Base-by-base conservation (phyloP, 2,888 invertebrate genomes). In the Petrolisthes cinctipes region DNA sequence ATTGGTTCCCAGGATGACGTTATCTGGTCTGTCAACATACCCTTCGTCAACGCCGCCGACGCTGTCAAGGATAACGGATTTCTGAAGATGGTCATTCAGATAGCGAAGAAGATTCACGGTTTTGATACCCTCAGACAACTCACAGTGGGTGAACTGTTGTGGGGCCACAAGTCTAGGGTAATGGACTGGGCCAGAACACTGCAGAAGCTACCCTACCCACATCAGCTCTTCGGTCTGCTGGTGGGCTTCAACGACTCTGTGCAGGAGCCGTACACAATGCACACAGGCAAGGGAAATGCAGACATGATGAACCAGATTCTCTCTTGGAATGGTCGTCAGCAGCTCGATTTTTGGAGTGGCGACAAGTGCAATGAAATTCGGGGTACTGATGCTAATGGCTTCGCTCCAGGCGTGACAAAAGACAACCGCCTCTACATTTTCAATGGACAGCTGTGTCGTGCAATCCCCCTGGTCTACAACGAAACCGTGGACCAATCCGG, bases 311-410 rank as follows among this genome's bases (percentile, higher is more conserved):
- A 90, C 78, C 81, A 85, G 57, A 90, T 90, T 51, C 76, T 89
- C 11, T 79, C 89, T 14, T 90, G 90, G 90, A 89, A 97, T 92
- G 94, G 95, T 91, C 92, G 93, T 71, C 94, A 94, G 56, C 93
- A 94, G 54, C 87, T 97, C 82, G 94, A 95, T 0, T 97, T 97
- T 92, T 98, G 97, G 96, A 94, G 95, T 76, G 95, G 95, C 0
- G 95, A 96, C 17, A 93, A 94, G 88, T 98, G 97, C 92, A 97
- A 97, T 93, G 95, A 95, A 91, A 93, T 97, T 61, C 95, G 95
- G 89, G 97, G 97, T 56, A 96, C 96, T 0, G 98, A 98, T 92
- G 98, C 97, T 2, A 97, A 97, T 86, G 97, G 97, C 91, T 98
- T 97, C 93, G 97, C 97, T 0, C 97, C 98, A 0, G 96, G 97